Conservation (phyloP, 2,113 vertebrate species). For the Paramisgurnus dabryanus region DNA sequence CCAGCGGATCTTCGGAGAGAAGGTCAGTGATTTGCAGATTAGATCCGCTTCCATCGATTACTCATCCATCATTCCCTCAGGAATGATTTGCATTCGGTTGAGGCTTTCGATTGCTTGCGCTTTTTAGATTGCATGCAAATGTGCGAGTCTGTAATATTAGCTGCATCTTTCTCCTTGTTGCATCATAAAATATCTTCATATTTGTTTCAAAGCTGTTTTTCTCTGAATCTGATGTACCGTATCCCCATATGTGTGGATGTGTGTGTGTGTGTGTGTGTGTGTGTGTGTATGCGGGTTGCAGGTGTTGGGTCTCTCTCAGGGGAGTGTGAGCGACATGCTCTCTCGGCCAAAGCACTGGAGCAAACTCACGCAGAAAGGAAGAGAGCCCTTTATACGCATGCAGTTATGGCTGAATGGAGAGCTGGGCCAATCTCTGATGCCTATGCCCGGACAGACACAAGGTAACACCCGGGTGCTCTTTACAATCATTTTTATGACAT, state of each 20-base stretch:
- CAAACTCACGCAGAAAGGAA: conserved; percentile 92
- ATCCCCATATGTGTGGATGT: conserved; percentile 29
- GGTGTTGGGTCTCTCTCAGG: conserved; percentile 90
- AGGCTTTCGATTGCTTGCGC: neutral
- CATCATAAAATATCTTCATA: conserved; percentile 39
- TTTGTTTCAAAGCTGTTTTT: conserved; percentile 36
- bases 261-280: conserved; percentile 38
- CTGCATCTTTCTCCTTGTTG: conserved; percentile 35
- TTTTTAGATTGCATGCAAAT: conserved; percentile 40
- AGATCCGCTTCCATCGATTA: conserved; percentile 1
- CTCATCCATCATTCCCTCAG: neutral
- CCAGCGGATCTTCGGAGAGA: conserved; percentile 91
- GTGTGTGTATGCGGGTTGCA: conserved; percentile 60
- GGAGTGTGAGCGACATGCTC: conserved; percentile 92
- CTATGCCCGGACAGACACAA: conserved; percentile 40
- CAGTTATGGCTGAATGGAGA: conserved; percentile 92
- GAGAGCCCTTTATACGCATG: conserved; percentile 93
- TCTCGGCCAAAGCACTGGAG: conserved; percentile 93
- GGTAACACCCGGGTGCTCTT: conserved; percentile 4
- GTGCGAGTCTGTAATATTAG: conserved; percentile 32
- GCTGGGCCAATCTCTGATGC: conserved; percentile 61
- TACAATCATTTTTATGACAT: neutral
- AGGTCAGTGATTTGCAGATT: conserved; percentile 71
- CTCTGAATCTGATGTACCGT: conserved; percentile 29
- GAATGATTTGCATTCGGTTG: neutral